Evolutionary conservation across 2,888 invertebrate genomes (phyloP).

Genomic region (Leptopilina drosophilae): DNA sequence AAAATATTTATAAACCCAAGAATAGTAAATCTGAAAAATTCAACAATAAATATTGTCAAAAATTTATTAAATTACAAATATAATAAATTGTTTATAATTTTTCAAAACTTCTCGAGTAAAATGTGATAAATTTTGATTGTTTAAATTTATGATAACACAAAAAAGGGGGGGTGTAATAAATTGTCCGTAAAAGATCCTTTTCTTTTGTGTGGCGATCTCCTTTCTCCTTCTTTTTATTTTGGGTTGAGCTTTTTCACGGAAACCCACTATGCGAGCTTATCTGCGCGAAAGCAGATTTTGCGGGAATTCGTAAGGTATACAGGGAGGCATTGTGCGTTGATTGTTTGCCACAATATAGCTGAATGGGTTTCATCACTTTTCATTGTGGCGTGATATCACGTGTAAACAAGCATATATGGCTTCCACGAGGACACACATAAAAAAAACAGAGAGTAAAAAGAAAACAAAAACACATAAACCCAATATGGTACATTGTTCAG

Average conservation of each 20-base stretch:
- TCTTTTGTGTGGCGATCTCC: neutral
- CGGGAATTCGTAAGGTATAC: neutral
- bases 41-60: too few species aligned
- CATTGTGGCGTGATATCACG: slow-evolving; percentile 25
- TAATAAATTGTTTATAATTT: too few species aligned
- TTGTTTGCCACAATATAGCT: neutral
- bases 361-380: slow-evolving; percentile 38
- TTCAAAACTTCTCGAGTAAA: too few species aligned
- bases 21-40: too few species aligned
- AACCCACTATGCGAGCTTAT: neutral
- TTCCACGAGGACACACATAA: neutral
- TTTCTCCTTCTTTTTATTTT: neutral
- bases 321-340: neutral
- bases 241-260: neutral
- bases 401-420: slow-evolving; percentile 21
- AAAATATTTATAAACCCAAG: too few species aligned
- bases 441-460: neutral
- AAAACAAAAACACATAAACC: too few species aligned
- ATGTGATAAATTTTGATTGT: too few species aligned
- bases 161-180: neutral
- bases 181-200: neutral
- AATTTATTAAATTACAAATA: too few species aligned
- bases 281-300: neutral
- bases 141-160: too few species aligned
- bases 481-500: neutral